phyloP scores from a whole-genome alignment of 2,888 invertebrate species.

The Watsonalla cultraria region DNA sequence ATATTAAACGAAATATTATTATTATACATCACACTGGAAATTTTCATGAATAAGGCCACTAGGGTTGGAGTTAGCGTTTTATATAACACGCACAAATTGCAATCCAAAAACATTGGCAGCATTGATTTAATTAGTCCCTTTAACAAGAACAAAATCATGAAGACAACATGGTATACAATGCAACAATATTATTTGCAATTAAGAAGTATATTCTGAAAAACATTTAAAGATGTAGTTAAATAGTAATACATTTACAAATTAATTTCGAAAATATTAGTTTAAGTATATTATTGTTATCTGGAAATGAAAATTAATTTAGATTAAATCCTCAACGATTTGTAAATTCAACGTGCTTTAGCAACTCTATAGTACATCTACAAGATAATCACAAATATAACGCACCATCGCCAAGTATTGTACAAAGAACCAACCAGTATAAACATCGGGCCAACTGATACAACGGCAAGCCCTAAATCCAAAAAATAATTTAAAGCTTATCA shows the following conservation, averaged over 20 bases:
- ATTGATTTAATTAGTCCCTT: conserved; percentile 18
- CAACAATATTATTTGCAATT: conserved; percentile 39
- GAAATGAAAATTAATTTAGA: neutral
- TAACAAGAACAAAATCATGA: conserved; percentile 14
- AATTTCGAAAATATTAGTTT: no score
- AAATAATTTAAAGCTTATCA: conserved; percentile 77
- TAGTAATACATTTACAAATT: no score
- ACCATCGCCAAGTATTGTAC: conserved; percentile 46
- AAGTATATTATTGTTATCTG: no score
- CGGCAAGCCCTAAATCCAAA: conserved; percentile 46
- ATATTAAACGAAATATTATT: conserved; percentile 63
- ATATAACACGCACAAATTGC: conserved; percentile 11
- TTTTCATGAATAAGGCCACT: conserved; percentile 69
- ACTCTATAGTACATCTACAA: conserved; percentile 12
- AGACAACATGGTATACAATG: no score
- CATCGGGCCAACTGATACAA: conserved; percentile 33
- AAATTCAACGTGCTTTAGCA: neutral
- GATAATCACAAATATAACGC: conserved; percentile 65
- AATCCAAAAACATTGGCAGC: conserved; percentile 18
- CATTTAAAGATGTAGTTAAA: no score
- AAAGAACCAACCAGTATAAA: conserved; percentile 51
- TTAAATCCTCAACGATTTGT: conserved; percentile 3
- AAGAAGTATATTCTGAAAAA: conserved; percentile 28
- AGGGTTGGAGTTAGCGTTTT: conserved; percentile 26
- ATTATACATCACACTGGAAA: conserved; percentile 68